Evolutionary conservation across 64 coral and sea anemone genomes (phyloP), one percentile per base, ranked within the genome.

Genomic region (Montipora foliosa): DNA sequence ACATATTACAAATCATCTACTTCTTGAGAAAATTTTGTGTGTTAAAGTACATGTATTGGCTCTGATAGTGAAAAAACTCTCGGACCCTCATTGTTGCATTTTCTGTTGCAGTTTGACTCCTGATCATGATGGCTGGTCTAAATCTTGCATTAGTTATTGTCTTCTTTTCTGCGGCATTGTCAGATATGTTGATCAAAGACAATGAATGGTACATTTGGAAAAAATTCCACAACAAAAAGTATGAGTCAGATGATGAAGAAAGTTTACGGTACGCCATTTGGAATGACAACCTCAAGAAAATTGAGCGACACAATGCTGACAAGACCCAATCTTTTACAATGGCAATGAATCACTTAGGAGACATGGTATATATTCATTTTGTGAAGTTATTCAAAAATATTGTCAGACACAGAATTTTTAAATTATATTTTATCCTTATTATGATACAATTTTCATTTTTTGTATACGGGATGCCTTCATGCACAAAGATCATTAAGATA

Each of bases 291-390:
- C 29, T 88, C 24, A 93, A 96, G 69, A 91, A 49, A 68, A 96
- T 96, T 4, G 49, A 79, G 51, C 84, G n/a, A 44, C 95, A 96
- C 14, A 96, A 96, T 17, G 5, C 22, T 20, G 91, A 85, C 50
- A 67, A 19, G 14, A 90, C 80, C 44, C 74, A 83, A 58, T 86
- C 81, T 9, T 96, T 90, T 53, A 47, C 0, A 46, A 51, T 96
- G 47, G 75, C 74, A 60, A 96, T 96, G 95, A 96, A 99, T 47
- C 98, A 99, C 50, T 76, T 99, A 47, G 98, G 98, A 78, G 98
- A 99, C 47, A 82, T 95, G 74, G 96, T 97, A 95, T 80, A 80
- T 45, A 71, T 76, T 47, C 61, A 12, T 57, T 57, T 57, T 57
- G 6, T 76, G 6, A 24, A 69, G 2, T 17, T 79, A 45, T 22